A percentile compares a stretch with the other conserved stretches of the same genome.
Evolutionary conservation across 2,888 invertebrate genomes (phyloP).

Genomic region (Drosophila gaucha): DNA sequence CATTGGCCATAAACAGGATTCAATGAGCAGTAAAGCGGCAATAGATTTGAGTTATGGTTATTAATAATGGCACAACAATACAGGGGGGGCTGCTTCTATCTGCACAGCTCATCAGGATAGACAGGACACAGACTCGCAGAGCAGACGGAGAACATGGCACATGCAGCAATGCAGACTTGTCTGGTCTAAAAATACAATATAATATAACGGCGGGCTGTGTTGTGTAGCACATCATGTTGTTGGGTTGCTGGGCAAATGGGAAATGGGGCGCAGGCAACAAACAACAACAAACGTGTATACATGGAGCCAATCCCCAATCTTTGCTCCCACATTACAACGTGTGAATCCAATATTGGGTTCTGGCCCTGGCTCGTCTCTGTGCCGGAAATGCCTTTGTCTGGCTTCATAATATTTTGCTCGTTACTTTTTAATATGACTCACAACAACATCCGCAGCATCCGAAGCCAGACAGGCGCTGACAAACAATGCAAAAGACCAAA

Average conservation of each 20-base stretch:
- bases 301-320: slow-evolving; percentile 20
- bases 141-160: slow-evolving; percentile 33
- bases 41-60: slow-evolving; percentile 82
- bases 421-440: slow-evolving; percentile 80
- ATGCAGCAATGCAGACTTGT: slow-evolving; percentile 76
- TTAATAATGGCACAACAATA: slow-evolving; percentile 69
- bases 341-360: slow-evolving; percentile 70
- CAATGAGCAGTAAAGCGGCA: slow-evolving; percentile 78
- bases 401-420: slow-evolving; percentile 79
- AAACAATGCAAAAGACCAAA: slow-evolving; percentile 47
- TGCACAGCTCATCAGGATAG: slow-evolving; percentile 9
- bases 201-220: slow-evolving; percentile 56
- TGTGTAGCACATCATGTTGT: slow-evolving; percentile 42
- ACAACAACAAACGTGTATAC: slow-evolving; percentile 39
- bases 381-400: slow-evolving; percentile 79
- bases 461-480: slow-evolving; percentile 50
- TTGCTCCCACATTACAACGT: slow-evolving; percentile 52
- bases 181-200: slow-evolving; percentile 69
- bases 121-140: slow-evolving; percentile 29
- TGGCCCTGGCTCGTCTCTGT: slow-evolving; percentile 31
- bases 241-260: slow-evolving; percentile 39
- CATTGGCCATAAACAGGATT: slow-evolving; percentile 62
- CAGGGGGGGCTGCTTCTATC: slow-evolving; percentile 6
- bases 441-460: slow-evolving; percentile 69
- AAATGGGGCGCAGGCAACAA: slow-evolving; percentile 45